These are phyloP conservation scores for Drosophila falleni DNA, from an alignment of 2,888 invertebrate species.

Conservation along the genomic window DNA sequence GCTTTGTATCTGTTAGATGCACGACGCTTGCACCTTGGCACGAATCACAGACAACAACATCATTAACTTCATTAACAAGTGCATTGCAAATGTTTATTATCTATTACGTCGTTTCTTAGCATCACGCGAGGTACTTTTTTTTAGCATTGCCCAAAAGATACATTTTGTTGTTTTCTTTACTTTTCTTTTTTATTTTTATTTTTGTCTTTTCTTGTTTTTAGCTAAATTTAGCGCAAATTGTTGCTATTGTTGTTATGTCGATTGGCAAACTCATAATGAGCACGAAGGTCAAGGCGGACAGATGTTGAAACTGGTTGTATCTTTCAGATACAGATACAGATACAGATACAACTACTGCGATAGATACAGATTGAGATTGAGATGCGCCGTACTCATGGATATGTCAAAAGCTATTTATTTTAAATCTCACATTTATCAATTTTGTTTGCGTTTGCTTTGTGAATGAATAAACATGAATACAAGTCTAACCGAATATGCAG, in stretches of 20 bases:
- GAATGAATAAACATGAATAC: slow-evolving; percentile 59
- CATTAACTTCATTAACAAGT: slow-evolving; percentile 75
- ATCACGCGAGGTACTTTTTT: slow-evolving; percentile 26
- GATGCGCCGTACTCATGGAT: slow-evolving; percentile 29
- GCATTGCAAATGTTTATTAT: slow-evolving; percentile 61
- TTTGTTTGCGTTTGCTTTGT: slow-evolving; percentile 41
- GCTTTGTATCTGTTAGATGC: slow-evolving; percentile 61
- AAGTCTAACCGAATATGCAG: slow-evolving; percentile 26
- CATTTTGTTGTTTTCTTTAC: slow-evolving; percentile 3
- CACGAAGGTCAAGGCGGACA: slow-evolving; percentile 65
- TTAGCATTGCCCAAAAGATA: slow-evolving; percentile 19
- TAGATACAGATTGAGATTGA: slow-evolving; percentile 29
- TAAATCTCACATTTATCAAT: slow-evolving; percentile 63
- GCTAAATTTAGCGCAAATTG: slow-evolving; percentile 44
- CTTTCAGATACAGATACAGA: slow-evolving; percentile 21
- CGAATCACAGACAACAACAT: slow-evolving; percentile 64
- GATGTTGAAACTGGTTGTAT: slow-evolving; percentile 56
- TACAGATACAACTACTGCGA: slow-evolving; percentile 9
- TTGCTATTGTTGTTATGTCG: slow-evolving; percentile 18
- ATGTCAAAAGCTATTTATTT: slow-evolving; percentile 63
- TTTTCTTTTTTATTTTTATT: slow-evolving; percentile 1
- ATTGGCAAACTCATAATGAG: slow-evolving; percentile 61
- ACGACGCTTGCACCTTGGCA: slow-evolving; percentile 70
- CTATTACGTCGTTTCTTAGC: slow-evolving; percentile 53
- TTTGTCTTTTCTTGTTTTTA: neutral